phyloP scores from a whole-genome alignment of 2,113 vertebrate species.

The Leucopternis melanops region DNA sequence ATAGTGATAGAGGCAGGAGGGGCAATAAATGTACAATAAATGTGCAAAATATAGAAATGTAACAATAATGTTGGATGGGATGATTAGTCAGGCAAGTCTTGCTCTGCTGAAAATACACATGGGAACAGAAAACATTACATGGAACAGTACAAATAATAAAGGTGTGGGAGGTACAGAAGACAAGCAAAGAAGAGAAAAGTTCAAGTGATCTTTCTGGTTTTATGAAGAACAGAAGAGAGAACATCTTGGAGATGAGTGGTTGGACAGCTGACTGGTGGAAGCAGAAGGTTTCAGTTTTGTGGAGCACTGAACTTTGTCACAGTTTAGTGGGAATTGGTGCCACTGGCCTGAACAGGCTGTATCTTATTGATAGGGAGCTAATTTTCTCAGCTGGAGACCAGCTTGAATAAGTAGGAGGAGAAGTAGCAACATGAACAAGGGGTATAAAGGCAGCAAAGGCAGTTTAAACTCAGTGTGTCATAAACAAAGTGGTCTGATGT shows the following conservation, averaged over 20 bases:
- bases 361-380: background rate
- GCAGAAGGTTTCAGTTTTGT: background rate
- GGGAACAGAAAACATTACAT: background rate
- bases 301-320: background rate
- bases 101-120: background rate
- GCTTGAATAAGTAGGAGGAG: background rate
- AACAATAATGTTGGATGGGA: background rate
- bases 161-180: background rate
- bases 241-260: background rate
- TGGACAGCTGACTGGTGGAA: background rate
- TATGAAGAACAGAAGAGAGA: background rate
- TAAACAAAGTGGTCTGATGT: background rate
- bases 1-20: background rate
- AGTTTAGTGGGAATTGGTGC: background rate
- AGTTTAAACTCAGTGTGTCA: background rate
- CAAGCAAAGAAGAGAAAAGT: background rate
- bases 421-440: background rate
- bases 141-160: background rate
- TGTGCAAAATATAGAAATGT: background rate
- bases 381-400: background rate
- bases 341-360: background rate
- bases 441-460: background rate
- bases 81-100: background rate
- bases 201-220: background rate
- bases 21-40: background rate